These are phyloP conservation scores for Sycophila texana DNA, from an alignment of 2,888 invertebrate species.

Conservation along the genomic window DNA sequence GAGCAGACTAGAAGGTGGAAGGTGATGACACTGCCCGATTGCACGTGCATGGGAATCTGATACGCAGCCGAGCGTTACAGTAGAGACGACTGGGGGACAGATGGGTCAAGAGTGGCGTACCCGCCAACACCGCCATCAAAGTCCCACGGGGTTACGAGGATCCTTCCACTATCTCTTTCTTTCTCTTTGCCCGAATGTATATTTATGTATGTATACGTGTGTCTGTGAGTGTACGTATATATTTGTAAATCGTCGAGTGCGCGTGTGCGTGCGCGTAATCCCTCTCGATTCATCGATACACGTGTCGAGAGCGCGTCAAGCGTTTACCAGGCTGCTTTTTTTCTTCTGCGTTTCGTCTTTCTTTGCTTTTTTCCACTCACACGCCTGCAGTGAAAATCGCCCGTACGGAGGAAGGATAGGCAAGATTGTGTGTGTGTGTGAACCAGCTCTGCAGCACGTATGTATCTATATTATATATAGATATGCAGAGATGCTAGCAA, in stretches of 20 bases:
- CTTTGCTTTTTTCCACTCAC: not conserved
- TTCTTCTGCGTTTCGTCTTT: not conserved
- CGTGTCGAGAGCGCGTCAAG: slow-evolving; percentile 7
- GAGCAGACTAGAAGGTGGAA: slow-evolving; percentile 59
- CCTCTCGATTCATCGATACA: slow-evolving; percentile 49
- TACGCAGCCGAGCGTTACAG: slow-evolving; percentile 59
- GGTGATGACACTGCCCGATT: slow-evolving; percentile 74
- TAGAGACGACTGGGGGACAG: slow-evolving; percentile 60
- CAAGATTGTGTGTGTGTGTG: not conserved
- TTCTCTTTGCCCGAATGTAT: not conserved
- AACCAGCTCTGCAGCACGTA: slow-evolving; percentile 8
- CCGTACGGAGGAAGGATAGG: not conserved
- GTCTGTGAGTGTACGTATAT: not conserved
- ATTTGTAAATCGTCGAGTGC: not conserved
- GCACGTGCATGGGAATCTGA: slow-evolving; percentile 75
- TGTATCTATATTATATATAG: not conserved
- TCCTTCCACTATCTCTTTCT: slow-evolving; percentile 37
- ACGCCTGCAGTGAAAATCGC: slow-evolving; percentile 2
- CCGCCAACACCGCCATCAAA: slow-evolving; percentile 56
- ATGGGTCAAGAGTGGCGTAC: slow-evolving; percentile 68
- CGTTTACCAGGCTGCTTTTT: slow-evolving; percentile 18
- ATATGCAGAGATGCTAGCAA: not conserved
- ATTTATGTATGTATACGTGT: slow-evolving; percentile 13
- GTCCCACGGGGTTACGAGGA: slow-evolving; percentile 70
- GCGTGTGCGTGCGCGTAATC: slow-evolving; percentile 30